Base-by-base conservation (phyloP, 2,888 invertebrate genomes). In the Caenorhabditis sulstoni region DNA sequence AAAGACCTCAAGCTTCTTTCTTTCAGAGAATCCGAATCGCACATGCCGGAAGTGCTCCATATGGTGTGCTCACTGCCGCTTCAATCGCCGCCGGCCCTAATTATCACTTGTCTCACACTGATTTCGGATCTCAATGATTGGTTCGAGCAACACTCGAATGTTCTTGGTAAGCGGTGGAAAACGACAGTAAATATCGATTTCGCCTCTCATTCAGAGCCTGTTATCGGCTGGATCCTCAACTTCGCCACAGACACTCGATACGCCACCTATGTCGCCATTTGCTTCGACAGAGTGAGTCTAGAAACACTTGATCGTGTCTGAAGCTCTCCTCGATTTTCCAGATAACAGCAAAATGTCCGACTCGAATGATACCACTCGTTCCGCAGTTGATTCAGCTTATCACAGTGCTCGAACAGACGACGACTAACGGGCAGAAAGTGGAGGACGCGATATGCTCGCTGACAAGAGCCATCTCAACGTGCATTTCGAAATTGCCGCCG, bases 31-130 rank as follows among this genome's bases (percentile, higher is more conserved):
- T 97, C 97, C 91, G 95, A 95, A 89, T 95, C 95, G 84, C 94
- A 95, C 59, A 95, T 97, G 65, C 96, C 96, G 12, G 95, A 95
- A 91, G 96, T 98, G 35, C 94, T 97, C 12, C 94, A 95, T 90
- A 95, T 96, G 14, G 95, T 97, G 79, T 92, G 97, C 45, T 94
- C 94, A 82, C 93, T 96, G 90, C 95, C 96, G 0, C 94, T 94
- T 85, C 89, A 89, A n/a, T 93, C 94, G 0, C 97, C 97, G 91
- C 93, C 95, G 37, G 95, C 95, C 0, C 95, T 98, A 0, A 93
- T 95, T 68, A 94, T 65, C 90, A 97, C 97, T 0, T 95, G 96
- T 85, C 94, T 96, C 71, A 88, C 89, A 39, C 86, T 92, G 53
- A 83, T 92, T 16, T 92, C 92, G 37, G 92, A 94, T 85, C 81